These are phyloP conservation scores for Artemia sp. DNA, from an alignment of 2,888 invertebrate genomes.

Conservation along the genomic window DNA sequence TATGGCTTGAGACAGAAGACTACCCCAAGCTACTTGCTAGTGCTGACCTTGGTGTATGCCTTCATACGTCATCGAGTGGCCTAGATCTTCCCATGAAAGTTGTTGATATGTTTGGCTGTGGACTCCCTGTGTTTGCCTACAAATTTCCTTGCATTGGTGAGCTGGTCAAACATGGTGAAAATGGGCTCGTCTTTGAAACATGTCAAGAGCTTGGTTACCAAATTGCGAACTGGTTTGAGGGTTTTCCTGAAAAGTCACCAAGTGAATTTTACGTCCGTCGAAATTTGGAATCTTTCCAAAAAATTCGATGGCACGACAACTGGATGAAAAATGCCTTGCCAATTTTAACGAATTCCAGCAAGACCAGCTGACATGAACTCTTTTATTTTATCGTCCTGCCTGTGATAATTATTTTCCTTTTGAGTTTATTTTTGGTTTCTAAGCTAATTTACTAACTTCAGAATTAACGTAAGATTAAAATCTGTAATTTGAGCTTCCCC, in stretches of 20 bases:
- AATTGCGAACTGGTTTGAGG: constrained; percentile 52
- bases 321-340: constrained; percentile 45
- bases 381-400: not conserved
- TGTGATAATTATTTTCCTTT: not conserved
- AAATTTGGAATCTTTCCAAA: constrained; percentile 50
- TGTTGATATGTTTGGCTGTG: constrained; percentile 97
- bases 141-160: constrained; percentile 66
- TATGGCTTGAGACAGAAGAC: constrained; percentile 79
- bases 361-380: not conserved
- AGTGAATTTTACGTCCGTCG: constrained; percentile 40
- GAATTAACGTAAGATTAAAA: too few relatives aligned
- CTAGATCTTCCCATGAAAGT: constrained; percentile 98
- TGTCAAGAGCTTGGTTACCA: constrained; percentile 50
- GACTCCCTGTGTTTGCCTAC: constrained; percentile 77
- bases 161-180: constrained; percentile 59
- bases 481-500: too few relatives aligned
- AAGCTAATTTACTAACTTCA: too few relatives aligned
- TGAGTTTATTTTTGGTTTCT: too few relatives aligned
- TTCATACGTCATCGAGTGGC: constrained; percentile 91
- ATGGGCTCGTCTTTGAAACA: constrained; percentile 65
- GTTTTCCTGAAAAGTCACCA: constrained; percentile 46
- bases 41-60: constrained; percentile 88
- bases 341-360: constrained; percentile 29
- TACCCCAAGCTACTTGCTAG: constrained; percentile 74
- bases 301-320: constrained; percentile 61